A percentile compares a stretch with the other conserved stretches of the same genome.
These are phyloP conservation scores for Otis tarda DNA, from an alignment of 2,113 vertebrate species.

Conservation along the genomic window DNA sequence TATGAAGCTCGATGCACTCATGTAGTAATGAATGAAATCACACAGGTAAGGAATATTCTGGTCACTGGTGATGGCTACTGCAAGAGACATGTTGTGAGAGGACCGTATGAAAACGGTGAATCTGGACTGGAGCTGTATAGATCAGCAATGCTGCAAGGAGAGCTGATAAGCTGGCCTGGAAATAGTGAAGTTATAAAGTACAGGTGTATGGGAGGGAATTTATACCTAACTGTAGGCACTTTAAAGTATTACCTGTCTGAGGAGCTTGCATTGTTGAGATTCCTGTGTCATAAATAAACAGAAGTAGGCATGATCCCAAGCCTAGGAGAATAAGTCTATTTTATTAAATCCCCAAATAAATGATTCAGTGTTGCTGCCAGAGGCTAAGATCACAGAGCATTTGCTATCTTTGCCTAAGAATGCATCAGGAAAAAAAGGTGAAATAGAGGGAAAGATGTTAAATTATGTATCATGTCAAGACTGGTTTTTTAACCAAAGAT, in stretches of 20 bases:
- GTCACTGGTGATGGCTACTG: neutral
- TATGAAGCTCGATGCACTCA: slow-evolving; percentile 88
- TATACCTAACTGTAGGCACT: neutral
- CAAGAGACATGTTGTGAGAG: neutral
- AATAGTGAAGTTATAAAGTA: neutral
- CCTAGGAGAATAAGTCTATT: neutral
- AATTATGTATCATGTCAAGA: neutral
- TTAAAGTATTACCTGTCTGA: neutral
- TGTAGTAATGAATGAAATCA: slow-evolving; percentile 83
- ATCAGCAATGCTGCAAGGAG: neutral
- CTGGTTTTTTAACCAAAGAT: neutral
- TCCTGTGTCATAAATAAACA: neutral
- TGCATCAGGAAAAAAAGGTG: neutral
- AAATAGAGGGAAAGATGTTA: neutral
- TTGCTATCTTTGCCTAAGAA: neutral
- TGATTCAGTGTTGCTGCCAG: neutral
- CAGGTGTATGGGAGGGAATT: neutral
- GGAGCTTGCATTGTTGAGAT: neutral
- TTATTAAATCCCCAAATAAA: neutral
- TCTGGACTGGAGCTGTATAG: neutral
- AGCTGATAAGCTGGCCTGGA: neutral
- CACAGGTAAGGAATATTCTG: slow-evolving; percentile 67
- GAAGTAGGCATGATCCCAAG: neutral
- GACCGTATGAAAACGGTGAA: neutral
- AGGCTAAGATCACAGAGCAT: neutral